These are phyloP conservation scores for Lithobates pipiens DNA, from an alignment of 2,797 vertebrate species.

Conservation along the genomic window DNA sequence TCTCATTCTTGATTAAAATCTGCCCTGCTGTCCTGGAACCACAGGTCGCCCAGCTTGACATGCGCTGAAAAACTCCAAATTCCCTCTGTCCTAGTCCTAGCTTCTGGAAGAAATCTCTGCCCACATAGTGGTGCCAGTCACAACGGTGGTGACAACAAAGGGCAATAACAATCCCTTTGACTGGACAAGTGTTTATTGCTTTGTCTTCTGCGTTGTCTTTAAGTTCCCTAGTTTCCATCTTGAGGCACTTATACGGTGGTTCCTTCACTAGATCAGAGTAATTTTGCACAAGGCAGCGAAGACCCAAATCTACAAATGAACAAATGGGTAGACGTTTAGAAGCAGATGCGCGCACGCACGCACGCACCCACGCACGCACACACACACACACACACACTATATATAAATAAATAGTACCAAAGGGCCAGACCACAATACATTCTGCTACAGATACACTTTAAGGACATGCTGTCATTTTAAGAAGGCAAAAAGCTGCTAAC, in stretches of 20 bases:
- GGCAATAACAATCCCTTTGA: conserved; percentile 88
- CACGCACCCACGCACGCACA: no score
- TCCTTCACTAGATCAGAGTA: conserved; percentile 67
- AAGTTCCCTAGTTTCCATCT: conserved; percentile 62
- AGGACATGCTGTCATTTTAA: no score
- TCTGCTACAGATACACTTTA: no score
- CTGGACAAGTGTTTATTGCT: conserved; percentile 61
- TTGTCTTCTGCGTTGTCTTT: conserved; percentile 10
- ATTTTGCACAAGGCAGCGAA: conserved; percentile 88
- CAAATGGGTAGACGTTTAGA: background rate
- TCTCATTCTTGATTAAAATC: conserved; percentile 49
- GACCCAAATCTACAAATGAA: conserved; percentile 84
- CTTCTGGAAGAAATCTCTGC: conserved; percentile 86
- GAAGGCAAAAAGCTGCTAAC: no score
- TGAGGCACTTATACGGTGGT: conserved; percentile 80
- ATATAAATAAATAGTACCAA: no score
- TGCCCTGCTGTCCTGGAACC: conserved; percentile 74
- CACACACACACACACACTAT: no score
- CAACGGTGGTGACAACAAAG: conserved; percentile 97
- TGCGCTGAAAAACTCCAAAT: conserved; percentile 89
- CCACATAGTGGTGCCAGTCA: conserved; percentile 94
- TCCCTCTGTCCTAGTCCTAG: conserved; percentile 84
- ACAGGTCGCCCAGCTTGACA: conserved; percentile 98
- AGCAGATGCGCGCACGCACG: no score
- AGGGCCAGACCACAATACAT: no score